These are phyloP conservation scores for Drosophila pruinosa DNA, from an alignment of 1,140 invertebrate species.

Conservation along the genomic window DNA sequence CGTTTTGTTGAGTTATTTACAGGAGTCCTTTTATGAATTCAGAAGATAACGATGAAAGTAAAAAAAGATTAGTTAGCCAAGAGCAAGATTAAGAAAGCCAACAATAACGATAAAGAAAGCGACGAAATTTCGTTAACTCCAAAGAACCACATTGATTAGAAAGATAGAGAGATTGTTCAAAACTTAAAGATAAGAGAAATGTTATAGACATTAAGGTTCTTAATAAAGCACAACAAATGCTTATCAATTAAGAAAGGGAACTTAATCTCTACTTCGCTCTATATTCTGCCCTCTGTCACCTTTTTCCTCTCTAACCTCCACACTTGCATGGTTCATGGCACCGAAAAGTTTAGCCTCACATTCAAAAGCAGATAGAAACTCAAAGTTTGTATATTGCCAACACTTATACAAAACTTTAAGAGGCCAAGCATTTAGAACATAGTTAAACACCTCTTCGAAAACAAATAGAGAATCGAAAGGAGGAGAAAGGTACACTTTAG, in stretches of 20 bases:
- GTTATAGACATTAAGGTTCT: too few relatives aligned
- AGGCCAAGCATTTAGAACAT: slow-evolving; percentile 26
- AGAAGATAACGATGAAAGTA: not conserved
- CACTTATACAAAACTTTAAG: slow-evolving; percentile 24
- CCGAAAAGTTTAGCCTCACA: slow-evolving; percentile 14
- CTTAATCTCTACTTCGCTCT: not conserved
- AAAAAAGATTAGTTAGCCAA: slow-evolving; percentile 6
- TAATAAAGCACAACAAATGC: too few relatives aligned
- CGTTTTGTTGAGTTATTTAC: not conserved
- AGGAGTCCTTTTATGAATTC: not conserved
- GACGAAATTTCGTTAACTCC: slow-evolving; percentile 11
- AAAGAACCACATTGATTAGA: not conserved
- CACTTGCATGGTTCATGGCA: not conserved
- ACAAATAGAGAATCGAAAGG: not conserved
- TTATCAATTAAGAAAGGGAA: too few relatives aligned
- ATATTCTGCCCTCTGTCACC: not conserved
- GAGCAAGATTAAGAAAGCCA: not conserved
- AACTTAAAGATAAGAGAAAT: too few relatives aligned
- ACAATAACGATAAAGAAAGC: not conserved
- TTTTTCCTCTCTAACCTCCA: not conserved
- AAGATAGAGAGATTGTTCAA: not conserved
- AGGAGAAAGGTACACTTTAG: slow-evolving; percentile 44
- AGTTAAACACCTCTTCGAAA: slow-evolving; percentile 19
- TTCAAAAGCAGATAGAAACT: not conserved
- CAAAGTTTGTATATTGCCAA: slow-evolving; percentile 23